Evolutionary conservation across 2,888 invertebrate species (phyloP).

Genomic region (Platynereis dumerilii): DNA sequence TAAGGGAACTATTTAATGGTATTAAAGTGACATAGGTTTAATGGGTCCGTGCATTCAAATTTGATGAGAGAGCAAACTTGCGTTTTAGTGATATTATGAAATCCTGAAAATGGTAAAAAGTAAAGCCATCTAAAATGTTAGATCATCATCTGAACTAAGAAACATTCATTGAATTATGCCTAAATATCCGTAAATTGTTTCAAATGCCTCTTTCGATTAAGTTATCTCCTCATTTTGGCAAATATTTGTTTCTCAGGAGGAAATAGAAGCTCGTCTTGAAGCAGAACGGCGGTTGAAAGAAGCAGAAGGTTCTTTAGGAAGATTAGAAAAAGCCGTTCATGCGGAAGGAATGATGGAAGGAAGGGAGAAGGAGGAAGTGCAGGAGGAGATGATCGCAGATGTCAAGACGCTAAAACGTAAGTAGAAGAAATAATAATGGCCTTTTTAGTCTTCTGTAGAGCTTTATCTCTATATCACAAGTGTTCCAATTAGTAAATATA

Average conservation of each 20-base stretch:
- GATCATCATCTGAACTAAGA: too few relatives aligned
- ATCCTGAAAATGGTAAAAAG: too few relatives aligned
- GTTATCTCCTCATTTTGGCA: too few relatives aligned
- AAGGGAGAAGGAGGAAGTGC: slow-evolving; percentile 38
- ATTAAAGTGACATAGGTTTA: too few relatives aligned
- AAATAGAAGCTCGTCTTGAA: slow-evolving; percentile 63
- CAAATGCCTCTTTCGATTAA: too few relatives aligned
- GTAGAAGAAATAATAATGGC: slow-evolving; percentile 4
- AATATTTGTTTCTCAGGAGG: slow-evolving; percentile 60
- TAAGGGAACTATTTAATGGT: too few relatives aligned
- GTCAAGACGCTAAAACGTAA: slow-evolving; percentile 64
- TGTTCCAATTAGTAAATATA: not conserved
- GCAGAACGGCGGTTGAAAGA: slow-evolving; percentile 61
- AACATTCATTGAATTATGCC: too few relatives aligned
- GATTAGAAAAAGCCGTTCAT: slow-evolving; percentile 61
- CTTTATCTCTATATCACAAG: not conserved
- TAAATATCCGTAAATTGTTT: too few relatives aligned
- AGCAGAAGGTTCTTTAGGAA: slow-evolving; percentile 61
- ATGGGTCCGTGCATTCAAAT: too few relatives aligned
- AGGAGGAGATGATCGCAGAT: slow-evolving; percentile 64
- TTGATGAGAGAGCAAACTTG: too few relatives aligned
- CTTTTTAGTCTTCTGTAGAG: not conserved
- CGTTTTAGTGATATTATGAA: too few relatives aligned
- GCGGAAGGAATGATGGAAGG: slow-evolving; percentile 48
- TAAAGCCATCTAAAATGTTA: too few relatives aligned